These are phyloP conservation scores for Drosophila pseudoobscura DNA, from an alignment of 1,140 invertebrate species.

Conservation along the genomic window DNA sequence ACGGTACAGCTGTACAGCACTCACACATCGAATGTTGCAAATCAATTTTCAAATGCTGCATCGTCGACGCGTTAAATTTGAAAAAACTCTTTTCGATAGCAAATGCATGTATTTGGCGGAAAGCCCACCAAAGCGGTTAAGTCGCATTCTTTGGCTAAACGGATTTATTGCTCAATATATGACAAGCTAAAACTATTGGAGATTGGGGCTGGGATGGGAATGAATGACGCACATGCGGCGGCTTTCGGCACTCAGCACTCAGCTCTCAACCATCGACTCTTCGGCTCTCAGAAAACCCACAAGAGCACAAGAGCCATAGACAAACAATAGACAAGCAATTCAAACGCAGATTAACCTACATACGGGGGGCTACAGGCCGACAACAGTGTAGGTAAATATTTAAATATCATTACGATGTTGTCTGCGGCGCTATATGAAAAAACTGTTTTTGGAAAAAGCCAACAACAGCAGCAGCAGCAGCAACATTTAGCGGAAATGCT, in stretches of 20 bases:
- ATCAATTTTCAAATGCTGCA: constrained; percentile 52
- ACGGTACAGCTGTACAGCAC: too few relatives aligned
- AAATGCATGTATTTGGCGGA: constrained; percentile 16
- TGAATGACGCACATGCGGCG: constrained; percentile 30
- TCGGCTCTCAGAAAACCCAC: constrained; percentile 1
- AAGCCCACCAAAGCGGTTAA: constrained; percentile 9
- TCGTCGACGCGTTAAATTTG: constrained; percentile 75
- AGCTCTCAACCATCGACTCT: neutral
- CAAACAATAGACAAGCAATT: constrained; percentile 72
- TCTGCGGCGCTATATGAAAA: constrained; percentile 29
- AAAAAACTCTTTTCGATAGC: constrained; percentile 54
- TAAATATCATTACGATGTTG: constrained; percentile 75
- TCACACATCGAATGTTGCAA: constrained; percentile 22
- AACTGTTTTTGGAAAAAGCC: constrained; percentile 57
- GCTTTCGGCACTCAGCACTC: neutral
- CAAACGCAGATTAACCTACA: constrained; percentile 77
- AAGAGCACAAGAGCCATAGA: constrained; percentile 10
- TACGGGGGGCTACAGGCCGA: constrained; percentile 48
- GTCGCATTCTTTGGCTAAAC: constrained; percentile 38
- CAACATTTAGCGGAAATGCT: constrained; percentile 73
- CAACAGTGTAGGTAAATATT: constrained; percentile 74
- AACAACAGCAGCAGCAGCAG: constrained; percentile 17
- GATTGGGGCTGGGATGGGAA: constrained; percentile 5
- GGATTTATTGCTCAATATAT: constrained; percentile 60
- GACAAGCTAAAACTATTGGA: constrained; percentile 46